phyloP scores from a whole-genome alignment of 1,140 invertebrate genomes.

The Aphis craccivora region DNA sequence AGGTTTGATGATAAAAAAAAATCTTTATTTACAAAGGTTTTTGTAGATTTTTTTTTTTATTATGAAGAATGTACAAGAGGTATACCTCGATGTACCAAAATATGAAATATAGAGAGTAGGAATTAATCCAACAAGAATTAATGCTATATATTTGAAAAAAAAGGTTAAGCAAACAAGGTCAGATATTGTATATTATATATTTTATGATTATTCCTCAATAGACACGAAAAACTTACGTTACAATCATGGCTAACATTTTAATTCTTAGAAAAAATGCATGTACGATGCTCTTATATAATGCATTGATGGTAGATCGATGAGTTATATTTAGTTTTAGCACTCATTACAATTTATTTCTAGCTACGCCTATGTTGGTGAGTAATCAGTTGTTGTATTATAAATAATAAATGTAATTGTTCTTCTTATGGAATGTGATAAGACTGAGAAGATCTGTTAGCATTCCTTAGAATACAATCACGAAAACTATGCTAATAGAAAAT shows the following conservation, averaged over 20 bases:
- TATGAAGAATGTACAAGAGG: background rate
- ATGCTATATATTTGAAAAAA: background rate
- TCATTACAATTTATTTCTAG: background rate
- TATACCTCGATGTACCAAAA: background rate
- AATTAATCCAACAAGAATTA: background rate
- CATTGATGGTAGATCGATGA: background rate
- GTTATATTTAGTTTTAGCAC: background rate
- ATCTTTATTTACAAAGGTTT: background rate
- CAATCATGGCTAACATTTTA: background rate
- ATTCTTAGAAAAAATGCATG: background rate
- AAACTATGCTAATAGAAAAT: slow-evolving; percentile 44
- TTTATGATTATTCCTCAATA: background rate
- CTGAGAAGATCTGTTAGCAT: background rate
- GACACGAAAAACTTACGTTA: background rate
- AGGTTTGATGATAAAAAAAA: slow-evolving; percentile 14
- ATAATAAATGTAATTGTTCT: slow-evolving; percentile 13
- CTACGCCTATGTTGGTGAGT: background rate
- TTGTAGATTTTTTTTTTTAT: background rate
- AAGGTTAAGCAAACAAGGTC: slow-evolving; percentile 36
- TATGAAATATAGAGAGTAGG: background rate
- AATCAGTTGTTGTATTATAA: background rate
- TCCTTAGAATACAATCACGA: slow-evolving; percentile 35
- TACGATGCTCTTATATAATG: background rate
- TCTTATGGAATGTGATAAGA: background rate
- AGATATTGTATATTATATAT: background rate